Percentiles rank a stretch among this genome's conserved stretches.
phyloP scores from a whole-genome alignment of 2,888 invertebrate genomes.

The Hirtodrosophila cameraria region DNA sequence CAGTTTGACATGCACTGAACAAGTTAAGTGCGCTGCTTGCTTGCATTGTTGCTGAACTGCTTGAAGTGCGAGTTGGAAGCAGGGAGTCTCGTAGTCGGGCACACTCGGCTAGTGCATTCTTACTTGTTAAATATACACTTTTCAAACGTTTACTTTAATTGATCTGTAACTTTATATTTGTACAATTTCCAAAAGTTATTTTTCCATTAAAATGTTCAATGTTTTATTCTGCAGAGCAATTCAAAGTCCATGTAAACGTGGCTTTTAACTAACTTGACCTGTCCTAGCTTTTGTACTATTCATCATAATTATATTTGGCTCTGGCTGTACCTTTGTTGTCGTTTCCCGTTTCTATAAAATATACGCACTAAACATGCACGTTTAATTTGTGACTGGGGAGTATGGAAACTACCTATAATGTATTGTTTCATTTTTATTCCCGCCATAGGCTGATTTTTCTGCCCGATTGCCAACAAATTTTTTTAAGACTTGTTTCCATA shows the following conservation, averaged over 20 bases:
- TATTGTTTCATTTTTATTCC: constrained; percentile 44
- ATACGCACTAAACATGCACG: constrained; percentile 74
- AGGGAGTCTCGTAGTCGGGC: too few species aligned
- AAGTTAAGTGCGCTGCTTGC: too few species aligned
- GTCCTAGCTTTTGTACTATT: constrained; percentile 25
- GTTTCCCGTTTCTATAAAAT: constrained; percentile 43
- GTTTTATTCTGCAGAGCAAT: not conserved
- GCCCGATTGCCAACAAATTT: constrained; percentile 50
- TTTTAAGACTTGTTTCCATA: constrained; percentile 35
- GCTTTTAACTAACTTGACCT: not conserved
- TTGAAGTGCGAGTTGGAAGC: too few species aligned
- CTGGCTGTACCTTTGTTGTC: constrained; percentile 20
- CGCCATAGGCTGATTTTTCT: constrained; percentile 49
- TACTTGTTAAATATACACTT: too few species aligned
- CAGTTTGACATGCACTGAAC: too few species aligned
- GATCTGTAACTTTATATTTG: too few species aligned
- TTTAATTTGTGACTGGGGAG: constrained; percentile 64
- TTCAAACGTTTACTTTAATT: too few species aligned
- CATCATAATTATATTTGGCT: constrained; percentile 42
- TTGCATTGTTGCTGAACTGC: too few species aligned
- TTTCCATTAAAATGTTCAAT: too few species aligned
- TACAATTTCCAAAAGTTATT: too few species aligned
- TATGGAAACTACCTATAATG: constrained; percentile 48
- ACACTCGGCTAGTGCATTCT: too few species aligned
- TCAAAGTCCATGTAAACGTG: not conserved